Conservation (phyloP, 2,113 vertebrate species). For the Caloenas nicobarica region DNA sequence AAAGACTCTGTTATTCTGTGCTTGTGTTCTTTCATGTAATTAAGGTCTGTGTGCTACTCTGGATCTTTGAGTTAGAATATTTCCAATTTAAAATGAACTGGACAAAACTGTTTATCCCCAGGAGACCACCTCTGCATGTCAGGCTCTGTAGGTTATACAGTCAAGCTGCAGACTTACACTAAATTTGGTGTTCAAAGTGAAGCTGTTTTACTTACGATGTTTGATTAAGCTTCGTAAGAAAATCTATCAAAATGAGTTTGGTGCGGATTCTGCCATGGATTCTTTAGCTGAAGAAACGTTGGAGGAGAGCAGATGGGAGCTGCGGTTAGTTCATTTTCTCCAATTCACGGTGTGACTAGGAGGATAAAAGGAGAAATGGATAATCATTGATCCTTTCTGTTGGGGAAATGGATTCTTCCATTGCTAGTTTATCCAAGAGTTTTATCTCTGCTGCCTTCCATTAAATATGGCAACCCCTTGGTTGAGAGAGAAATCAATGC, state of each 20-base stretch:
- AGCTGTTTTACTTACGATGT: not conserved
- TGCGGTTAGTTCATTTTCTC: not conserved
- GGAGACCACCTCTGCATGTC: not conserved
- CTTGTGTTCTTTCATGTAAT: not conserved
- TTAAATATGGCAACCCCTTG: not conserved
- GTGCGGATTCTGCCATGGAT: not conserved
- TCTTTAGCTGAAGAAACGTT: not conserved
- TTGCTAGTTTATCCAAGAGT: not conserved
- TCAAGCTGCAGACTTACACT: not conserved
- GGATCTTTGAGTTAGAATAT: accelerated
- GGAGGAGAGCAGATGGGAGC: constrained; percentile 10
- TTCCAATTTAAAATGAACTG: not conserved
- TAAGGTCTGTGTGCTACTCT: not conserved
- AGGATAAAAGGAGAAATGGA: constrained; percentile 21
- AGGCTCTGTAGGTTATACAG: not conserved
- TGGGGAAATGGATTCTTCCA: constrained; percentile 6
- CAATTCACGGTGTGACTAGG: not conserved
- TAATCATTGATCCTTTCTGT: constrained; percentile 2
- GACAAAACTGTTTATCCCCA: not conserved
- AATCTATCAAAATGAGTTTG: not conserved
- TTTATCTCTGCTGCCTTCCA: not conserved
- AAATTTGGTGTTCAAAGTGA: not conserved
- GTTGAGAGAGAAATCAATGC: not conserved
- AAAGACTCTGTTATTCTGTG: constrained; percentile 5
- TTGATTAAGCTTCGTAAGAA: not conserved